Evolutionary conservation across 1,140 invertebrate species (phyloP).

Genomic region (Euura saliciscinereae): DNA sequence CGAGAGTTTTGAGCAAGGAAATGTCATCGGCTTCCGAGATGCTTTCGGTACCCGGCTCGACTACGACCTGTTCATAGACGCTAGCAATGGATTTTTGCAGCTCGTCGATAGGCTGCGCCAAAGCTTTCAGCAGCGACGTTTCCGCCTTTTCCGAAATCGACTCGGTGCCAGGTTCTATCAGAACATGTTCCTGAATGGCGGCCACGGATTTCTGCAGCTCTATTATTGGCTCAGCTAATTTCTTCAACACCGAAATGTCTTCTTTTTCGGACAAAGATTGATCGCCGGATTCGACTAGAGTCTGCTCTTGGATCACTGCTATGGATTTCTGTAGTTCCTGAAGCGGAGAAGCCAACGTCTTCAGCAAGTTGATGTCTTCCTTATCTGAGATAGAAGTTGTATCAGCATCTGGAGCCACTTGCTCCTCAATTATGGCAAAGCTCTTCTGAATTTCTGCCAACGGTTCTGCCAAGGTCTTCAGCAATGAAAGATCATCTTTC

Average conservation of each 20-base stretch:
- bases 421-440: constrained; percentile 56
- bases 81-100: constrained; percentile 32
- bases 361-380: constrained; percentile 44
- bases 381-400: constrained; percentile 44
- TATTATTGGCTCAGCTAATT: constrained; percentile 41
- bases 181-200: constrained; percentile 37
- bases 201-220: constrained; percentile 39
- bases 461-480: constrained; percentile 50
- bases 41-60: constrained; percentile 20
- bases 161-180: constrained; percentile 20
- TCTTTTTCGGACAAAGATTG: constrained; percentile 11
- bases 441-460: constrained; percentile 57
- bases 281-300: constrained; percentile 18
- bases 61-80: constrained; percentile 32
- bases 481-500: constrained; percentile 5
- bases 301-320: constrained; percentile 41
- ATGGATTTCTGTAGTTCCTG: constrained; percentile 53
- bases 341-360: constrained; percentile 54
- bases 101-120: constrained; percentile 36
- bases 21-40: constrained; percentile 45
- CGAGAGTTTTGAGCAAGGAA: constrained; percentile 56
- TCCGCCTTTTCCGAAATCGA: constrained; percentile 19
- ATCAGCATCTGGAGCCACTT: constrained; percentile 46
- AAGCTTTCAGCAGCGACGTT: constrained; percentile 28
- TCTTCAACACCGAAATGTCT: constrained; percentile 25